Evolutionary conservation across 2,888 invertebrate genomes (phyloP), one percentile per base, ranked within the genome.

Genomic region (Xylocampa areola): DNA sequence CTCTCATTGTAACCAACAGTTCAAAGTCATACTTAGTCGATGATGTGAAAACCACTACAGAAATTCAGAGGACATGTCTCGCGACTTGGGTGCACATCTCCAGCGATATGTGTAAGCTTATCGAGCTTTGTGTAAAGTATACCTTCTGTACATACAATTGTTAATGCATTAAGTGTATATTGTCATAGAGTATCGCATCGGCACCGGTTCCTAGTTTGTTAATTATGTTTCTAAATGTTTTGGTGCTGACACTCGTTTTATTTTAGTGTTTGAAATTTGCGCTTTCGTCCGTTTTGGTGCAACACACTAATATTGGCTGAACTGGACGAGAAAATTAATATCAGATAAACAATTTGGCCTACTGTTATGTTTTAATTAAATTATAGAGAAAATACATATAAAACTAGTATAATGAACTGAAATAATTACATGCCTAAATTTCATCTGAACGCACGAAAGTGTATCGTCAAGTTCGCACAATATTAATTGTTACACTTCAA

Each of bases 151-250:
- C 16, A 8, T 41, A 8, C 49, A 13, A 33, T 3, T 29, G 36
- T 43, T 32, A 51, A 39, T 32, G 58, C 35, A 7, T 29, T 39
- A 19, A 39, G 54, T 61, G 50, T 66, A 54, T 66, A 54, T 50
- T 43, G 53, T 60, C 67, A 45, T 57, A 59, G 54, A 65, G 47
- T 58, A 55, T 60, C 35, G 33, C 68, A 60, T 53, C 58, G 80
- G 81, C 83, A 80, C 84, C 84, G 78, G 88, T 88, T 89, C 88
- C 89, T 88, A 87, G 73, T 78, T 81, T 30, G 49, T 77, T 82
- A 40, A 49, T 68, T 82, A 74, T 62, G 72, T 80, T 77, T 62
- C 60, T 65, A 67, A 45, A 67, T 27, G 60, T 74, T 81, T 82
- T 81, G 90, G 90, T 90, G 90, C 89, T 88, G 76, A 79, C 82